These are phyloP conservation scores for Pelecanus crispus DNA, from an alignment of 2,113 vertebrate genomes.

Conservation along the genomic window DNA sequence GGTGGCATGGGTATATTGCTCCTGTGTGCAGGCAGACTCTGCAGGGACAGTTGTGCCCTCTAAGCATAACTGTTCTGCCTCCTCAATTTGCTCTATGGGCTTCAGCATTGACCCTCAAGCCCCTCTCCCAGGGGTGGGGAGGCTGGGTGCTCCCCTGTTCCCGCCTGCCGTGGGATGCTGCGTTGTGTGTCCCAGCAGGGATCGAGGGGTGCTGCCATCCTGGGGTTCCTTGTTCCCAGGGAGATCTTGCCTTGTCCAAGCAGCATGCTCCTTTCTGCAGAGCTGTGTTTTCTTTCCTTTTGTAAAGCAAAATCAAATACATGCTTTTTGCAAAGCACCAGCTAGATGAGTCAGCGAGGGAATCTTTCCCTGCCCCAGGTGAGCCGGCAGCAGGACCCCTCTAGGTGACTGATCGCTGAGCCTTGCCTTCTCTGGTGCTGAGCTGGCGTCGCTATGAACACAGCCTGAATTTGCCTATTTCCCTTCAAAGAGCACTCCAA, in stretches of 20 bases:
- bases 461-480: neutral
- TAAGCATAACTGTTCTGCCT: neutral
- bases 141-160: neutral
- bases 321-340: neutral
- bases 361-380: neutral
- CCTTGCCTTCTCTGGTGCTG: neutral
- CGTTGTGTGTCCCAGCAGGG: rapidly evolving
- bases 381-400: neutral
- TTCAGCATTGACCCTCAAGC: neutral
- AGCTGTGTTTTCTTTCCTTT: neutral
- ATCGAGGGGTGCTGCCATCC: neutral
- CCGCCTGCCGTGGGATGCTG: rapidly evolving
- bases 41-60: neutral
- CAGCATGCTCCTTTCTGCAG: neutral
- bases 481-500: neutral
- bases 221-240: neutral
- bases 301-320: neutral
- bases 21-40: neutral
- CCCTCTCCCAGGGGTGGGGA: neutral
- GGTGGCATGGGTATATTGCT: neutral
- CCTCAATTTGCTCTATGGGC: neutral
- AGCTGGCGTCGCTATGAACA: neutral
- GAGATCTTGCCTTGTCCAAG: neutral
- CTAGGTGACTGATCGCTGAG: neutral
- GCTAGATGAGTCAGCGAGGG: neutral